Base-by-base conservation (phyloP, 2,797 vertebrate species). In the Tenualosa thibaudeaui region DNA sequence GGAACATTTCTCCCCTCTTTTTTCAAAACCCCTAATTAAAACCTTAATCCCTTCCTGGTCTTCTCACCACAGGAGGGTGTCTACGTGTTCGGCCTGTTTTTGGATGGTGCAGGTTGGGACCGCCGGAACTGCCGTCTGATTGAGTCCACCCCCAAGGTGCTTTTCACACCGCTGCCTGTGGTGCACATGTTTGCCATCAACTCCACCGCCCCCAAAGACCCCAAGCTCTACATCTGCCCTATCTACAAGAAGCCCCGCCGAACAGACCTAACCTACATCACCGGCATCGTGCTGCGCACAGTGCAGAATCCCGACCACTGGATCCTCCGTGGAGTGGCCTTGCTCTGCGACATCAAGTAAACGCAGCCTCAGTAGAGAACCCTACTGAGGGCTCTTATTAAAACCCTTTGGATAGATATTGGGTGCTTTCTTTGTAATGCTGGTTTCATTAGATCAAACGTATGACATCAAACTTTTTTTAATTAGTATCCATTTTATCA, bases 61-160 rank as follows among this genome's bases (percentile, higher is more conserved):
- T 31, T 13, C 31, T 37, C 31, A 37, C 37, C 71, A 78, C 71
- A 78, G 71, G 96, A 96, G 4, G 96, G 96, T 0, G 96, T 97
- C 89, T 97, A 97, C 71, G 94, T 97, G 37, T 93, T 97, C 0
- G 95, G 96, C 82, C 94, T 97, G 60, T 96, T 94, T 88, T 93
- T 97, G 0, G 96, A 97, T 83, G 96, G 96, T 0, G 96, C 96
- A 0, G 96, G 96, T 0, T 97, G 96, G 96, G 96, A 97, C 89
- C 92, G 93, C 17, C 92, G 93, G 5, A 93, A 95, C 54, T 88
- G 90, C 78, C 96, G 90, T 86, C 93, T 97, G 53, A 71, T 89
- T 0, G 96, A 97, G 86, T 92, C 96, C 0, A 86, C 92, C 1
- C 93, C 95, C 12, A 97, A 97, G 93, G 96, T 96, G 71, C 94